A percentile compares a stretch with the other conserved stretches of the same genome.
These are phyloP conservation scores for Drosophila miranda DNA, from an alignment of 1,140 invertebrate species.

Conservation along the genomic window DNA sequence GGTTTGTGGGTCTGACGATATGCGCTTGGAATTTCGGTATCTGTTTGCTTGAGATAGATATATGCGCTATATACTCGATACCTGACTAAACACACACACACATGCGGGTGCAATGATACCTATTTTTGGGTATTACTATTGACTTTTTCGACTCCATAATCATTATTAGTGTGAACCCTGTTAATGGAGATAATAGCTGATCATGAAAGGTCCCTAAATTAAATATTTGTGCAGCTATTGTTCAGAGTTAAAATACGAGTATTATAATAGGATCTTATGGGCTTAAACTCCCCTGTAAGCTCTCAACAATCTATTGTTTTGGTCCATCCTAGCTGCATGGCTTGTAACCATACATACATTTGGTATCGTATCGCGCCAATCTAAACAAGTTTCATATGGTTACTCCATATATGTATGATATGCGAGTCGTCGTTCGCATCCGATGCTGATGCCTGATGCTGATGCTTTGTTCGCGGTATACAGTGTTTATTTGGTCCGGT, in stretches of 20 bases:
- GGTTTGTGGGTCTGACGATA: constrained; percentile 44
- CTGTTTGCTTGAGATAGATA: constrained; percentile 30
- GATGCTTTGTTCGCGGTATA: background rate
- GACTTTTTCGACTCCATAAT: constrained; percentile 14
- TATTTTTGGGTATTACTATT: constrained; percentile 51
- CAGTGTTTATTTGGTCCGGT: constrained; percentile 17
- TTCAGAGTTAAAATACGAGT: background rate
- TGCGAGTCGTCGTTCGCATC: constrained; percentile 5
- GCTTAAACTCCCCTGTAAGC: no score
- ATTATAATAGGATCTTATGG: background rate
- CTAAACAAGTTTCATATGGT: constrained; percentile 64
- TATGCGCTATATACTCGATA: constrained; percentile 21
- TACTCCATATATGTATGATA: constrained; percentile 44
- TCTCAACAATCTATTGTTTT: background rate
- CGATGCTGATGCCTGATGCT: constrained; percentile 8
- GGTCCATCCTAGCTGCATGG: constrained; percentile 36
- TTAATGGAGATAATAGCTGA: background rate
- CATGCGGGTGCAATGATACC: constrained; percentile 14
- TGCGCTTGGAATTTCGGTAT: constrained; percentile 41
- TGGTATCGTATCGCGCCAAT: constrained; percentile 49
- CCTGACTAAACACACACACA: constrained; percentile 1
- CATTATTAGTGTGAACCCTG: constrained; percentile 12
- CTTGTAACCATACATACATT: constrained; percentile 34
- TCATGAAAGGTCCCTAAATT: background rate
- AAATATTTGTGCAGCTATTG: background rate